phyloP scores from a whole-genome alignment of 1,140 invertebrate species.

The Venturia canescens region DNA sequence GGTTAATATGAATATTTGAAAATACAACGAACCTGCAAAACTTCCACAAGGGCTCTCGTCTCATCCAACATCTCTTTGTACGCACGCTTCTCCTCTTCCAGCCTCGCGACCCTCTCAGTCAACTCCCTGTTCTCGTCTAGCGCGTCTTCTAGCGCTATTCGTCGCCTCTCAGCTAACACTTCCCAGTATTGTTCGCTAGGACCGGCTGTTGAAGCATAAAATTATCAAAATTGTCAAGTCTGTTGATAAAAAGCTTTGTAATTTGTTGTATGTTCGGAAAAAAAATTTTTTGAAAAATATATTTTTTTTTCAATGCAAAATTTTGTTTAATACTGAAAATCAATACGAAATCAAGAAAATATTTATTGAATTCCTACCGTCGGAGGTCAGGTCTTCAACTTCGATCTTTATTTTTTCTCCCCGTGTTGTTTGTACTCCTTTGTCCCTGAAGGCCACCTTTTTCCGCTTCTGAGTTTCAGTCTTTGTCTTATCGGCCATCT shows the following conservation, averaged over 20 bases:
- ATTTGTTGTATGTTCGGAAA: no score
- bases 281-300: no score
- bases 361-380: conserved; percentile 62
- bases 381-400: conserved; percentile 80
- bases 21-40: conserved; percentile 79
- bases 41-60: conserved; percentile 81
- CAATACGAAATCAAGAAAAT: not conserved
- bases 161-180: conserved; percentile 81
- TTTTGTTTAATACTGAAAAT: not conserved
- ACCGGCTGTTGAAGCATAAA: conserved; percentile 66
- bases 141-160: conserved; percentile 81
- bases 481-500: conserved; percentile 58
- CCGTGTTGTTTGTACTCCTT: conserved; percentile 76
- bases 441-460: conserved; percentile 74
- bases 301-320: not conserved
- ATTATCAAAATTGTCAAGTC: not conserved
- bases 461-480: conserved; percentile 56
- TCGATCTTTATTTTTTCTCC: conserved; percentile 76
- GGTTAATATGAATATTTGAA: conserved; percentile 16
- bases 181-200: conserved; percentile 84
- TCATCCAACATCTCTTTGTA: conserved; percentile 83
- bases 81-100: conserved; percentile 81
- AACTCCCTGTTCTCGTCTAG: conserved; percentile 81
- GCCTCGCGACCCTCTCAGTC: conserved; percentile 74
- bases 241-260: not conserved